phyloP scores from a whole-genome alignment of 2,113 vertebrate genomes.

The Atherinomorus stipes region DNA sequence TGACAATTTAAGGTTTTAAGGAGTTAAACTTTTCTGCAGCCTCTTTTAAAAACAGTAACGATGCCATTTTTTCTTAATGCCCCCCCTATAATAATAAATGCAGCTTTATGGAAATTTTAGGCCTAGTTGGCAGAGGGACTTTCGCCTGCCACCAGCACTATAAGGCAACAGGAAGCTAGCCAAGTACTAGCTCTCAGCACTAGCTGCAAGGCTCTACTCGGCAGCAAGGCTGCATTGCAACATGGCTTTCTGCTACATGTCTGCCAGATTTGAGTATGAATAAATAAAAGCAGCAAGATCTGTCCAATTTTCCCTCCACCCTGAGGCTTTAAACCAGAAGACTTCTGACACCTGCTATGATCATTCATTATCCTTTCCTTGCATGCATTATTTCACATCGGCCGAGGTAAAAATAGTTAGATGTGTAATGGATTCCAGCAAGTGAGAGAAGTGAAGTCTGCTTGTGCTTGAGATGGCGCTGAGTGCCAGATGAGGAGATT shows the following conservation, averaged over 20 bases:
- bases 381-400: conserved; percentile 65
- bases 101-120: conserved; percentile 66
- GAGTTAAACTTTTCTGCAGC: conserved; percentile 5
- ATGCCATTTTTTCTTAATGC: not conserved
- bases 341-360: conserved; percentile 69
- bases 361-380: conserved; percentile 55
- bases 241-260: conserved; percentile 59
- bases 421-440: conserved; percentile 52
- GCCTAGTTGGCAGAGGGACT: conserved; percentile 62
- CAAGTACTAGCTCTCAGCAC: conserved; percentile 66
- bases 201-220: conserved; percentile 55
- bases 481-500: conserved; percentile 72
- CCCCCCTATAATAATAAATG: conserved; percentile 17
- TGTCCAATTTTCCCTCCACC: conserved; percentile 60
- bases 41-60: conserved; percentile 32
- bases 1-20: conserved; percentile 7
- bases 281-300: conserved; percentile 67
- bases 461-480: conserved; percentile 54
- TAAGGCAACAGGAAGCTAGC: conserved; percentile 64
- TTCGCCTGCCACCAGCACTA: conserved; percentile 66
- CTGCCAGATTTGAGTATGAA: conserved; percentile 68
- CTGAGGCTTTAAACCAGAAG: conserved; percentile 48
- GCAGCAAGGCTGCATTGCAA: conserved; percentile 45
- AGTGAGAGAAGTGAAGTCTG: conserved; percentile 56
- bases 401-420: conserved; percentile 61